Evolutionary conservation across 2,113 vertebrate genomes (phyloP).

Genomic region (Todiramphus chloris): DNA sequence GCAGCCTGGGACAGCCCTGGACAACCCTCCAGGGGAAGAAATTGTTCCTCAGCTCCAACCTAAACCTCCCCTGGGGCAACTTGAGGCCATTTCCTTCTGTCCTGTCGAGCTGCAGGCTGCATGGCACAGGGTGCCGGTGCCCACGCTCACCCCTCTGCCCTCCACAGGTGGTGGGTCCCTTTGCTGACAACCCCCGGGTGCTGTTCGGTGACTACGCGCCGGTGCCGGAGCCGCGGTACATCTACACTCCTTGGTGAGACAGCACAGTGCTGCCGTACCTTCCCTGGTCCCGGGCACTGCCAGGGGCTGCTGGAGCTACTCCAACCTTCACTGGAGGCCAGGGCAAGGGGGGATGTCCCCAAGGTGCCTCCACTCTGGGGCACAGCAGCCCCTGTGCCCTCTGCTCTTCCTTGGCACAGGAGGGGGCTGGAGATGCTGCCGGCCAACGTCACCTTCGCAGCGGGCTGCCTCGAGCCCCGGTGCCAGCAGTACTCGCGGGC

Average conservation of each 20-base stretch:
- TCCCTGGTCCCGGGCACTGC: not conserved
- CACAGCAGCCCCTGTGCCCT: not conserved
- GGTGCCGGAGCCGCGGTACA: slow-evolving; percentile 39
- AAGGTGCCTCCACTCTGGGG: rapidly evolving
- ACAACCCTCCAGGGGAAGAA: too few relatives aligned
- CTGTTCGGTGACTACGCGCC: slow-evolving; percentile 70
- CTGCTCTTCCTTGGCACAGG: slow-evolving; percentile 4
- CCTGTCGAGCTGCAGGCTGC: not conserved
- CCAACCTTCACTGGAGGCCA: not conserved
- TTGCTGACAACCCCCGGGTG: slow-evolving; percentile 46
- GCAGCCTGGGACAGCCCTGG: too few relatives aligned
- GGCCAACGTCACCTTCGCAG: not conserved
- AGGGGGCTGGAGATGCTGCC: slow-evolving; percentile 44
- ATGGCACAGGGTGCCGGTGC: not conserved
- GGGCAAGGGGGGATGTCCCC: not conserved
- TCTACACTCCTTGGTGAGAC: slow-evolving; percentile 69
- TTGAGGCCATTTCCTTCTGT: too few relatives aligned
- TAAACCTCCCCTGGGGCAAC: too few relatives aligned
- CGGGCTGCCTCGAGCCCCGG: not conserved
- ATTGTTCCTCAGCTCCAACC: too few relatives aligned
- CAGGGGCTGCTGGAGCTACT: not conserved
- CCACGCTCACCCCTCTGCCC: not conserved
- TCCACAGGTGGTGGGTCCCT: slow-evolving; percentile 65
- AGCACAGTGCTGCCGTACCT: rapidly evolving
- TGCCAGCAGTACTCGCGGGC: not conserved